Conservation (phyloP, 2,113 vertebrate species). For the Oryzias curvinotus region DNA sequence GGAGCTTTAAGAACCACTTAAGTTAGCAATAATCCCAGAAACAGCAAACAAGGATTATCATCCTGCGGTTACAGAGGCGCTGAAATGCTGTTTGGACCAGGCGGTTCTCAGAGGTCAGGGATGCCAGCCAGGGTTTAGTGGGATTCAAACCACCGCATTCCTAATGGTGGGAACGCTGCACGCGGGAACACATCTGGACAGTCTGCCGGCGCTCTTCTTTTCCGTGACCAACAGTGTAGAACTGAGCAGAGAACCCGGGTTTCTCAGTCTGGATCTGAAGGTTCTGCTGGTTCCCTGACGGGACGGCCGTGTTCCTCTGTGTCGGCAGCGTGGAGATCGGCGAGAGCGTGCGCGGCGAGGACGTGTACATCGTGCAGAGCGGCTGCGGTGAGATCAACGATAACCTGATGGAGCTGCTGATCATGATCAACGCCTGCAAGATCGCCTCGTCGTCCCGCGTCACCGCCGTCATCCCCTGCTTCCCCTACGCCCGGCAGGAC, state of each 20-base stretch:
- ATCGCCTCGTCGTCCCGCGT: conserved; percentile 78
- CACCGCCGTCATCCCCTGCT: conserved; percentile 80
- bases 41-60: conserved; percentile 47
- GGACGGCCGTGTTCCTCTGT: background rate
- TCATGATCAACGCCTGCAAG: conserved; percentile 82
- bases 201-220: too few species aligned
- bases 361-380: conserved; percentile 80
- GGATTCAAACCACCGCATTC: too few species aligned
- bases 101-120: conserved; percentile 20
- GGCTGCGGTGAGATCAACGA: conserved; percentile 80
- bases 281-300: too few species aligned
- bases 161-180: too few species aligned
- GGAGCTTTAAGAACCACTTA: background rate
- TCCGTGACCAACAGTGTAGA: too few species aligned
- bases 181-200: too few species aligned
- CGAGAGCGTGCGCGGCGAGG: conserved; percentile 78
- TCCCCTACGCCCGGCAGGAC: conserved; percentile 79
- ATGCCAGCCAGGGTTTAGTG: too few species aligned
- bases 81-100: conserved; percentile 3
- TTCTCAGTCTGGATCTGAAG: background rate
- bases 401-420: conserved; percentile 79
- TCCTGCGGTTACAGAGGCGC: conserved; percentile 2
- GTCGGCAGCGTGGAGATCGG: conserved; percentile 74
- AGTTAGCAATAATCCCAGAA: background rate
- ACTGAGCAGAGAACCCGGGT: background rate